Evolutionary conservation across 2,888 invertebrate species (phyloP), one percentile per base, ranked within the genome.

Genomic region (Macrosiphum euphorbiae): DNA sequence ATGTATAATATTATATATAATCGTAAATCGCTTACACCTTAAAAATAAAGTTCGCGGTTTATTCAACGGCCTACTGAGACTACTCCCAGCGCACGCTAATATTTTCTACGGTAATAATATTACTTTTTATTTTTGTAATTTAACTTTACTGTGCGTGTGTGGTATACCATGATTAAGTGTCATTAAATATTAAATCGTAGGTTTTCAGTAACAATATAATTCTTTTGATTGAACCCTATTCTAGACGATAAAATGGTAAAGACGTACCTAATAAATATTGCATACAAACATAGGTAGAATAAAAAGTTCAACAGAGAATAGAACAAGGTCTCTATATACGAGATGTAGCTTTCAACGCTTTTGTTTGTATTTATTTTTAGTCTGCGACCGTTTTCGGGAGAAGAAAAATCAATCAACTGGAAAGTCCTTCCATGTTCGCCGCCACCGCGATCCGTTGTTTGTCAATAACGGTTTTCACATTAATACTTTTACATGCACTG

Each of bases 331-430:
- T 20, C 35, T 78, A 8, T 67, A 35, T 20, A 78, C 7, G 20
- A 78, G 35, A 28, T 85, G 44, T 85, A 85, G 44, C 44, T 87
- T 78, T 35, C 20, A 16, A 20, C 20, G 35, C n/a, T 78, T 78
- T 78, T 78, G 78, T 78, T 78, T 78, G 78, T 88, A 78, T 90
- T 90, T 90, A 50, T 78, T 47, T 90, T 90, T 78, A 41, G 35
- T 52, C 90, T 50, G 50, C 50, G 50, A 24, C 50, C 26, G 90
- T 78, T 90, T 52, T 90, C 78, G 28, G 16, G 20, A 41, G 16
- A 35, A 41, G 35, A 41, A 78, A 84, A 52, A 52, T 52, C 50
- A 84, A 91, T 52, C 67, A 24, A 91, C 78, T 35, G 41, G 50
- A 84, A 50, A 90, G 78, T 47, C 13, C 41, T 35, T 90, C n/a